Evolutionary conservation across 2,888 invertebrate species (phyloP).

Genomic region (Acleris emargana): DNA sequence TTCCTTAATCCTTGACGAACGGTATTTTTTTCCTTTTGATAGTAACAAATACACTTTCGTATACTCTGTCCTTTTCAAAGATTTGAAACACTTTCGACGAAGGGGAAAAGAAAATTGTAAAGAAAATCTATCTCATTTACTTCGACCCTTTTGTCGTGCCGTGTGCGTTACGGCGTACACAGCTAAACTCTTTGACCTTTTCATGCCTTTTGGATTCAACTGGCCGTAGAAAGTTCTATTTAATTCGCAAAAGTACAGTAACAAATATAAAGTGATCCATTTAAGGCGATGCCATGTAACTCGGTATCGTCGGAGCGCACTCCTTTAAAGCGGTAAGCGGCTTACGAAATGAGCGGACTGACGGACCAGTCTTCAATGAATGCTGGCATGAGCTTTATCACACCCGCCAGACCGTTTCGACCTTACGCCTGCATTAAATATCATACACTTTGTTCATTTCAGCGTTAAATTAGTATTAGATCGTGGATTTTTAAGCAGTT

Average conservation of each 20-base stretch:
- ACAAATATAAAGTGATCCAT: slow-evolving; percentile 68
- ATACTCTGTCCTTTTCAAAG: neutral
- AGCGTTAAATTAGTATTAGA: neutral
- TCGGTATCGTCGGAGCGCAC: slow-evolving; percentile 61
- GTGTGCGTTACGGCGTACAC: neutral
- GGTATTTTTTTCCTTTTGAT: too few species aligned
- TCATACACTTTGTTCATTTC: neutral
- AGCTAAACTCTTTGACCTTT: slow-evolving; percentile 1
- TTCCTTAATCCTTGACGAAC: too few species aligned
- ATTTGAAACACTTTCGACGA: neutral
- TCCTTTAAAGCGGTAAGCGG: slow-evolving; percentile 73
- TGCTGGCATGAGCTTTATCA: slow-evolving; percentile 17
- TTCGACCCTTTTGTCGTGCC: neutral
- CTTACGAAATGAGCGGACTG: slow-evolving; percentile 71
- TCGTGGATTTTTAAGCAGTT: neutral
- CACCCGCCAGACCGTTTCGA: slow-evolving; percentile 17
- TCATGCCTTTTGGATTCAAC: slow-evolving; percentile 40
- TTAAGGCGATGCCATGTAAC: slow-evolving; percentile 64
- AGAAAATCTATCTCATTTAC: neutral
- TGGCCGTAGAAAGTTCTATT: slow-evolving; percentile 61
- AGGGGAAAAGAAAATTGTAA: neutral
- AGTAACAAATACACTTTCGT: too few species aligned
- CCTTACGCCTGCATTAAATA: slow-evolving; percentile 5
- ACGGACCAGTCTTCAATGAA: slow-evolving; percentile 28
- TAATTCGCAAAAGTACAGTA: slow-evolving; percentile 56